Conservation (phyloP, 1,140 invertebrate species). For the Mactra quadrangularis region DNA sequence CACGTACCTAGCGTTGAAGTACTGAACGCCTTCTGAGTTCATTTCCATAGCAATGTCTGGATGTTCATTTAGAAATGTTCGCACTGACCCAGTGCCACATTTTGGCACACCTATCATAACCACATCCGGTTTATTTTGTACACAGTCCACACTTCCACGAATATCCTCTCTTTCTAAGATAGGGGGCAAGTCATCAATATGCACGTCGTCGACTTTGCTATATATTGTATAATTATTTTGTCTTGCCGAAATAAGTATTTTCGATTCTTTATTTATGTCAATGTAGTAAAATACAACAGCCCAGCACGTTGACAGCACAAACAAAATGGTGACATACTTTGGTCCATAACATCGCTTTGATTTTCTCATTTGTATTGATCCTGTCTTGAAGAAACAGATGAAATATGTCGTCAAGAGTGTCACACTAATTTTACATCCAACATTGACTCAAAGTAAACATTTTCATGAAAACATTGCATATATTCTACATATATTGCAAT, state of each 20-base stretch:
- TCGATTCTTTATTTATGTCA: background rate
- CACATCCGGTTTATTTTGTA: slow-evolving; percentile 9
- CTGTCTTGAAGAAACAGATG: too few relatives aligned
- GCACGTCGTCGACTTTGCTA: background rate
- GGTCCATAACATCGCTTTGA: too few relatives aligned
- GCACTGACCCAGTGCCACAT: slow-evolving; percentile 16
- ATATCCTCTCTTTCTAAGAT: background rate
- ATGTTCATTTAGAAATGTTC: slow-evolving; percentile 27
- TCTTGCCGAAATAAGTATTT: background rate
- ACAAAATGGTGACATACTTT: too few relatives aligned
- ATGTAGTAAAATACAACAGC: too few relatives aligned
- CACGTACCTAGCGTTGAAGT: slow-evolving; percentile 17
- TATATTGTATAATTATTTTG: slow-evolving; percentile 29
- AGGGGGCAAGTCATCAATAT: background rate
- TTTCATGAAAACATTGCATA: too few relatives aligned
- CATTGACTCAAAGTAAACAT: too few relatives aligned
- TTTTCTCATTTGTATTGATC: too few relatives aligned
- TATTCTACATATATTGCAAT: too few relatives aligned
- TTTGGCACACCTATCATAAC: slow-evolving; percentile 35
- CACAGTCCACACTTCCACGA: background rate
- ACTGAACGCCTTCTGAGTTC: slow-evolving; percentile 32
- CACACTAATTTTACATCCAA: too few relatives aligned
- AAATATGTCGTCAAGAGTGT: too few relatives aligned
- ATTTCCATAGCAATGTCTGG: slow-evolving; percentile 25
- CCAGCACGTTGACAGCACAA: too few relatives aligned